These are phyloP conservation scores for Taphrorychus bicolor DNA, from an alignment of 2,888 invertebrate species.

Conservation along the genomic window DNA sequence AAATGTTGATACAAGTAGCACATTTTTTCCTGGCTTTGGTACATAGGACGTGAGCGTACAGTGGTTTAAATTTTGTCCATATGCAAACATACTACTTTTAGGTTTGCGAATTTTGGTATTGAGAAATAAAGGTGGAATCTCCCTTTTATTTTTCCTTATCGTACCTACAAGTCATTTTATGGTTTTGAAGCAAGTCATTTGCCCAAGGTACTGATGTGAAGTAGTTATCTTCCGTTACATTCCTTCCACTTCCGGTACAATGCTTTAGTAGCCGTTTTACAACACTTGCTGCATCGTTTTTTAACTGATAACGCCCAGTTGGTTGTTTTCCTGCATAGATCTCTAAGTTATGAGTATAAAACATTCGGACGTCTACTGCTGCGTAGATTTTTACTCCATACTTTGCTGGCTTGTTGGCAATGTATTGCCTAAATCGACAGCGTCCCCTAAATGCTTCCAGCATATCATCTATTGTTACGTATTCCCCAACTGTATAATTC, in stretches of 20 bases:
- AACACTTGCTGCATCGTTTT: constrained; percentile 42
- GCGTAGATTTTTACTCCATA: constrained; percentile 50
- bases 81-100: constrained; percentile 39
- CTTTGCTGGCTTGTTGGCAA: constrained; percentile 48
- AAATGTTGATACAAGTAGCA: constrained; percentile 42
- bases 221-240: constrained; percentile 45
- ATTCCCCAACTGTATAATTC: constrained; percentile 43
- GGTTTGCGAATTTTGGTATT: constrained; percentile 12
- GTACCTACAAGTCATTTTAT: constrained; percentile 45
- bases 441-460: constrained; percentile 45
- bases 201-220: constrained; percentile 35
- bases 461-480: constrained; percentile 48
- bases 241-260: constrained; percentile 35
- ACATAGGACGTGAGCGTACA: constrained; percentile 41
- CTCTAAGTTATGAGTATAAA: constrained; percentile 47
- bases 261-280: constrained; percentile 33
- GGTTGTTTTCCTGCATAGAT: constrained; percentile 48
- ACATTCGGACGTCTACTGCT: constrained; percentile 45
- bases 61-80: constrained; percentile 30
- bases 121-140: constrained; percentile 25
- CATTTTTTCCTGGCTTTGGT: constrained; percentile 41
- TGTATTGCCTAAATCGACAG: constrained; percentile 50
- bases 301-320: constrained; percentile 41
- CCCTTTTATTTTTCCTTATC: constrained; percentile 45
- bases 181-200: constrained; percentile 23